Conservation (phyloP, 2,797 vertebrate species). For the Malurus leucopterus region DNA sequence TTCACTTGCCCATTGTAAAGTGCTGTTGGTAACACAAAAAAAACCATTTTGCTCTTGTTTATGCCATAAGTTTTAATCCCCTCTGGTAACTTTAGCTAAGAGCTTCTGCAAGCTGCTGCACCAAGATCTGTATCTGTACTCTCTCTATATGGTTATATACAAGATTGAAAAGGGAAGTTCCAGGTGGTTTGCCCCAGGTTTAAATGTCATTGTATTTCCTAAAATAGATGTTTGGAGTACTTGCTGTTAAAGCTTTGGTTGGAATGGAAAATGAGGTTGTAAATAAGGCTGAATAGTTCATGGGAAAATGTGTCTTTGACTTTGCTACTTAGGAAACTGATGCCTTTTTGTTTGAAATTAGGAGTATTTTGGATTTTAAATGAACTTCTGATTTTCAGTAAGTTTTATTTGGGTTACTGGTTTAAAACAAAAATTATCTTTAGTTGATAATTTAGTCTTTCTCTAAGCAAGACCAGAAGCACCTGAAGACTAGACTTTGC, state of each 20-base stretch:
- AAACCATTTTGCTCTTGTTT: not conserved
- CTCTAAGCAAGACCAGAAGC: not conserved
- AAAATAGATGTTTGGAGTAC: not conserved
- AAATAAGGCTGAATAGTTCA: not conserved
- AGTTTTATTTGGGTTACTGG: not conserved
- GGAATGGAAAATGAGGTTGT: not conserved
- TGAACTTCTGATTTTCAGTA: not conserved
- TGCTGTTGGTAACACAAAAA: not conserved
- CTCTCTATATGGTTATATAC: not conserved
- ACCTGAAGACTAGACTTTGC: not conserved
- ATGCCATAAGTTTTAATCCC: not conserved
- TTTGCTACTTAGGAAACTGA: not conserved
- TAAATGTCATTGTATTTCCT: not conserved
- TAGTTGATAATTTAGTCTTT: not conserved
- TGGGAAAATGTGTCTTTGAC: not conserved
- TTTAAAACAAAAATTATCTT: not conserved
- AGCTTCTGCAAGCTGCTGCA: not conserved
- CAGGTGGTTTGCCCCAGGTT: not conserved
- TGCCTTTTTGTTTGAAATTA: not conserved
- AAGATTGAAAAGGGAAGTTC: not conserved
- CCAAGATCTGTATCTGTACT: not conserved
- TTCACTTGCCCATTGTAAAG: not conserved
- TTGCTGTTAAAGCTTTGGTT: not conserved
- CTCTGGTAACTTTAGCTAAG: not conserved
- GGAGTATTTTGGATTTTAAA: not conserved